Base-by-base conservation (phyloP, 1,140 invertebrate genomes). In the Pseudomyrmex dendroicus region DNA sequence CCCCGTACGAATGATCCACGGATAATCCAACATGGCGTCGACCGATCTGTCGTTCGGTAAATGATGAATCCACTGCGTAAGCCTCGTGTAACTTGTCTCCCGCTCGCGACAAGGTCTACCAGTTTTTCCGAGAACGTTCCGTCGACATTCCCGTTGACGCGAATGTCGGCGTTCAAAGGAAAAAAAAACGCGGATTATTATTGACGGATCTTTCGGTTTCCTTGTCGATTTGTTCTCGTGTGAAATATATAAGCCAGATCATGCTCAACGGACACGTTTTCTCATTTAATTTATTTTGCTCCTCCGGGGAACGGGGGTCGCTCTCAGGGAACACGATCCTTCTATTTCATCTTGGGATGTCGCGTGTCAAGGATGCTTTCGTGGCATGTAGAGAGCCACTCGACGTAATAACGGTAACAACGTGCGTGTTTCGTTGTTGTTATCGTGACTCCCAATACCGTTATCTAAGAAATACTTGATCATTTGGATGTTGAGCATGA, bases 11-110 rank as follows among this genome's bases (percentile, higher is more conserved):
- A 92, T 93, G 91, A 93, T 91, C 90, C 84, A 89, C 88, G 70
- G 92, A 89, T 91, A 89, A 93, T 90, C 89, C 93, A 94, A 94
- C 89, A 94, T 94, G 93, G 93, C 93, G 93, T 93, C 93, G 89
- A 94, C 92, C 89, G 93, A 94, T 93, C 92, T 94, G 89, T 94
- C 93, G 89, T 94, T 92, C 91, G 93, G 93, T 94, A 94, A 94
- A 92, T 92, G 89, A 89, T 35, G 63, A 89, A 64, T 72, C 66
- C 54, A 78, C 82, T 56, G 56, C 67, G 64, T 66, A 54, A 57
- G 20, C 61, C 46, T 46, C 68, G 3, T 5, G 83, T 80, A 80
- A 80, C 54, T 5, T 5, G 35, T 35, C 35, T 35, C 35, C 35
- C 56, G n/a, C 35, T 12, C 64, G 54, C 70, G 82, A 85, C 74